Evolutionary conservation across 2,113 vertebrate species (phyloP), one percentile per base, ranked within the genome.

Genomic region (Onychostoma macrolepis): DNA sequence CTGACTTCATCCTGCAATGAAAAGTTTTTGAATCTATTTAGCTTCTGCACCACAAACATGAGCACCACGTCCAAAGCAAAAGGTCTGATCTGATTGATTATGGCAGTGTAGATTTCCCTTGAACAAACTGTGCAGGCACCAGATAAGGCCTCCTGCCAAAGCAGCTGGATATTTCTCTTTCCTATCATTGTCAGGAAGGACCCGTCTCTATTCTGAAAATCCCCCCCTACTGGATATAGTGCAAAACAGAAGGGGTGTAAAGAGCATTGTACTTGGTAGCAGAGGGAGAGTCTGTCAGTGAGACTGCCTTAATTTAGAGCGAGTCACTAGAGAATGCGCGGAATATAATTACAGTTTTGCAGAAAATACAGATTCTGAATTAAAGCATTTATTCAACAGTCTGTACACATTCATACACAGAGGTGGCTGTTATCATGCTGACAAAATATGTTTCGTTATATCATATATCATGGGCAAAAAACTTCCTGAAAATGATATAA

Each of bases 301-400:
- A 48, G 33, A 77, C 48, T 82, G 84, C 36, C 21, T 83, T 83
- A 0, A 83, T 85, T 86, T 83, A 48, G 71, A 7, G 61, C 7
- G 24, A 77, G n/a, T 85, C 24, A 13, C 30, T 6, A 80, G 28
- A 80, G 7, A 84, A 56, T 26, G n/a, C 19, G 41, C 17, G 21
- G 41, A 71, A 4, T 8, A 56, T 50, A 41, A 6, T 58, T 24
- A 6, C 6, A 53, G 50, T 6, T 21, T 78, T 33, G 12, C 10
- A 13, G 2, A 74, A 43, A 74, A 4, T n/a, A 41, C 26, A 5
- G 4, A 7, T 30, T 53, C 0, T 4, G 3, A 79, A 58, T 24
- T 58, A 58, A 33, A 36, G 30, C 19, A 58, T 38, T 80, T 3
- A n/a, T 80, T 38, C 1, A 38, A n/a, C 24, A 15, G 8, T 38